Evolutionary conservation across 2,113 vertebrate species (phyloP).

Genomic region (Neodon shergylaensis): DNA sequence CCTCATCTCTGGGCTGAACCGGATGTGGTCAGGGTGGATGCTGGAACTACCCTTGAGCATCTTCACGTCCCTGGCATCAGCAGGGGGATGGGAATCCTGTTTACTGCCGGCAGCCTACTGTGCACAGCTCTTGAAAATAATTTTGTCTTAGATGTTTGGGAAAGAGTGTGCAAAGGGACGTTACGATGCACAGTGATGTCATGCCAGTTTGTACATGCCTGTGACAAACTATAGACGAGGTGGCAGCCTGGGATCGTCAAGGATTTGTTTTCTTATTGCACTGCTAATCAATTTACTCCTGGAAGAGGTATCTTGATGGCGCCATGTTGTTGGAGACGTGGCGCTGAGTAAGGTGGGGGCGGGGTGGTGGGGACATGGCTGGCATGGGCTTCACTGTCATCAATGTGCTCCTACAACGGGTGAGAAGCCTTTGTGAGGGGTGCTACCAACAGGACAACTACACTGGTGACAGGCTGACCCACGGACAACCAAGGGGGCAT

Average conservation of each 20-base stretch:
- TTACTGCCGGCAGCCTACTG: background rate
- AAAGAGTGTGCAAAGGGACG: background rate
- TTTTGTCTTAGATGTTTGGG: background rate
- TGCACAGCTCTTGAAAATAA: background rate
- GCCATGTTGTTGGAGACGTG: too few species aligned
- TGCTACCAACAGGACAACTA: background rate
- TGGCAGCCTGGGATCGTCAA: background rate
- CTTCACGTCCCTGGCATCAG: fast-evolving
- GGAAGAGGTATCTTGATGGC: background rate
- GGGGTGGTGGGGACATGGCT: too few species aligned
- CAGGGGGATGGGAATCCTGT: fast-evolving
- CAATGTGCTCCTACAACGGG: too few species aligned
- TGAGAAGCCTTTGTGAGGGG: background rate
- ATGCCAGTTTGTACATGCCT: background rate
- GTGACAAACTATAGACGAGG: background rate
- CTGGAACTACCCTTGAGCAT: fast-evolving
- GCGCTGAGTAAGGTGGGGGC: background rate
- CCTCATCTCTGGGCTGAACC: background rate
- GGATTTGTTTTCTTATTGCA: background rate
- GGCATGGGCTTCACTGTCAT: fast-evolving
- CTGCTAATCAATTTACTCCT: background rate
- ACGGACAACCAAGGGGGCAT: background rate
- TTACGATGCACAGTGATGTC: background rate
- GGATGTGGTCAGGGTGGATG: background rate
- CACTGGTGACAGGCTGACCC: background rate